Evolutionary conservation across 2,888 invertebrate genomes (phyloP).

Genomic region (Mimas tiliae): DNA sequence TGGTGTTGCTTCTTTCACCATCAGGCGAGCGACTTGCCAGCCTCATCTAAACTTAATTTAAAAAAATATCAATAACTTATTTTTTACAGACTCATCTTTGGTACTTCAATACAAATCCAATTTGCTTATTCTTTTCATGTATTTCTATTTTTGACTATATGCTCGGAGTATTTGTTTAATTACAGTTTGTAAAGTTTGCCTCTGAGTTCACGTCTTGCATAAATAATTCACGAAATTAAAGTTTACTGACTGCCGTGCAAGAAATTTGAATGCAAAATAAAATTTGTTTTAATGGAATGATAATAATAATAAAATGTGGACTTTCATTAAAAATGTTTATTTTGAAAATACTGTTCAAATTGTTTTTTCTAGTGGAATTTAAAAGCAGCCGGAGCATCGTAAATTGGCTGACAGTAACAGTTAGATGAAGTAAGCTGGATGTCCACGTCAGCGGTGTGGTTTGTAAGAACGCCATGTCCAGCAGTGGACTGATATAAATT

Average conservation of each 20-base stretch:
- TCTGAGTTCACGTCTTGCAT: slow-evolving; percentile 15
- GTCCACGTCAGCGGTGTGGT: no score
- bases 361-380: neutral
- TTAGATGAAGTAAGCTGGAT: no score
- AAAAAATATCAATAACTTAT: no score
- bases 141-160: slow-evolving; percentile 5
- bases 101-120: no score
- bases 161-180: slow-evolving; percentile 22
- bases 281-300: neutral
- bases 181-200: slow-evolving; percentile 6
- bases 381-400: neutral
- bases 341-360: neutral
- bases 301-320: neutral
- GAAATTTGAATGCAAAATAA: slow-evolving; percentile 20
- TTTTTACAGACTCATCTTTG: no score
- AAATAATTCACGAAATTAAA: slow-evolving; percentile 23
- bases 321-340: neutral
- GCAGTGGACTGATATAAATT: no score
- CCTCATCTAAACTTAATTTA: no score
- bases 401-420: no score
- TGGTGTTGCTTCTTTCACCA: no score
- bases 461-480: no score
- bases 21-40: no score
- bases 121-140: neutral
- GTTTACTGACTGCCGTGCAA: slow-evolving; percentile 10